phyloP scores from a whole-genome alignment of 2,113 vertebrate genomes.

The Gallinago media region DNA sequence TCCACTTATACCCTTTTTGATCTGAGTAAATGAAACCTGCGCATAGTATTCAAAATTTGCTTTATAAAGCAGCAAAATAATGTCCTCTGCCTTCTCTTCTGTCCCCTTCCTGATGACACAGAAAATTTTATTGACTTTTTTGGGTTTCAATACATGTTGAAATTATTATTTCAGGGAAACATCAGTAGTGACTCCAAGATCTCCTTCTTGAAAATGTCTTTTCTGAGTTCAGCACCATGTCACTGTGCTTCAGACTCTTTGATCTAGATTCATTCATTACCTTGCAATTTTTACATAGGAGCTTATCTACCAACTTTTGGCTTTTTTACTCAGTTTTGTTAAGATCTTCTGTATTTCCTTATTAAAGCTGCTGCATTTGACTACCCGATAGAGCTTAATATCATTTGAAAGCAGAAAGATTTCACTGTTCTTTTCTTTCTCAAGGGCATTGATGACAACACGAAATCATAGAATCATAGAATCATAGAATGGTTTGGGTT shows the following conservation, averaged over 20 bases:
- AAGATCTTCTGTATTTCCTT: background rate
- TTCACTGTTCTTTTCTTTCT: background rate
- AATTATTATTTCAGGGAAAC: background rate
- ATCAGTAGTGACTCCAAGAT: background rate
- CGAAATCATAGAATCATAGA: background rate
- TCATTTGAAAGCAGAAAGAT: background rate
- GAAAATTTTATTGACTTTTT: background rate
- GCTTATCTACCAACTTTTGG: accelerated
- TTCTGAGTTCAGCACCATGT: background rate
- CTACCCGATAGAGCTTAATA: background rate
- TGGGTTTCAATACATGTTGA: background rate
- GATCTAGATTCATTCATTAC: background rate
- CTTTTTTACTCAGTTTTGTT: background rate
- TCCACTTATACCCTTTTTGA: background rate
- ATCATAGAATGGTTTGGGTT: too few relatives aligned
- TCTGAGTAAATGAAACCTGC: background rate
- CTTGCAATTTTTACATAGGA: background rate
- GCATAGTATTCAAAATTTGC: background rate
- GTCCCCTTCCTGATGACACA: background rate
- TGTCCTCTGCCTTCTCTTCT: background rate
- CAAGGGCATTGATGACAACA: background rate
- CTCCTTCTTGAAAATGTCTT: background rate
- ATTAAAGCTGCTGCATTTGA: background rate
- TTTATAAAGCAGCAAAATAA: background rate
- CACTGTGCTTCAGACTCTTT: background rate